Percentiles rank a stretch among this genome's conserved stretches.
Evolutionary conservation across 2,113 vertebrate species (phyloP).

Genomic region (Pelecanus crispus): DNA sequence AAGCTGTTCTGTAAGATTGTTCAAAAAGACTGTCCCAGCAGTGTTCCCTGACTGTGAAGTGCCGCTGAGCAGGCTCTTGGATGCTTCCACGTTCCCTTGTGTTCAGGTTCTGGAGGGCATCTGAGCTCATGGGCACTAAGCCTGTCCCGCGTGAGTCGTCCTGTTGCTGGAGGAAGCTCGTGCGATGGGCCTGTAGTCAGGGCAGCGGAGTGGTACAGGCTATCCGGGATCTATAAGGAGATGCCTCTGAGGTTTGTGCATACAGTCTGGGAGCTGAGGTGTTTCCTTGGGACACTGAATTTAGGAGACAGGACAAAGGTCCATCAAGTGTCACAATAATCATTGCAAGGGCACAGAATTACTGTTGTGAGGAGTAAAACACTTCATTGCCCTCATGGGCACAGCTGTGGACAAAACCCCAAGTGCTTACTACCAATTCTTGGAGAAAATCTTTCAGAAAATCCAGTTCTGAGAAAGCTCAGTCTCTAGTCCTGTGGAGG

Average conservation of each 20-base stretch:
- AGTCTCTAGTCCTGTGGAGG: background rate
- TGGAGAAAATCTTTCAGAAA: background rate
- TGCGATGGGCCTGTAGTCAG: background rate
- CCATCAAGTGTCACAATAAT: background rate
- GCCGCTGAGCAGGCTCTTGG: background rate
- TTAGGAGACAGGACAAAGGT: background rate
- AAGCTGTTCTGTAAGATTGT: background rate
- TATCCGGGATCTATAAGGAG: background rate
- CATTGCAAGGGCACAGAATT: background rate
- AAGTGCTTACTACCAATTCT: background rate
- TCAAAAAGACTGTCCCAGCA: background rate
- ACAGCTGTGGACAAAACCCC: background rate
- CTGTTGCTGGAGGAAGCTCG: background rate
- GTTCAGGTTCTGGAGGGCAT: background rate
- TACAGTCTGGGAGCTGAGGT: background rate
- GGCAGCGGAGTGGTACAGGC: background rate
- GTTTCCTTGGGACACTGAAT: background rate
- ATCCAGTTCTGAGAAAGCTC: background rate
- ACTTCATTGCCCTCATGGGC: background rate
- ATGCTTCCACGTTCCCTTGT: accelerated
- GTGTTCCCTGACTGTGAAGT: background rate
- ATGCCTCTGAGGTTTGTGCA: background rate
- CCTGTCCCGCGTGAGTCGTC: background rate
- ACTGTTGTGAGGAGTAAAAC: background rate
- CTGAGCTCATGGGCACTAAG: background rate